These are phyloP conservation scores for Sciurus niger DNA, from an alignment of 2,113 vertebrate species.

Conservation along the genomic window DNA sequence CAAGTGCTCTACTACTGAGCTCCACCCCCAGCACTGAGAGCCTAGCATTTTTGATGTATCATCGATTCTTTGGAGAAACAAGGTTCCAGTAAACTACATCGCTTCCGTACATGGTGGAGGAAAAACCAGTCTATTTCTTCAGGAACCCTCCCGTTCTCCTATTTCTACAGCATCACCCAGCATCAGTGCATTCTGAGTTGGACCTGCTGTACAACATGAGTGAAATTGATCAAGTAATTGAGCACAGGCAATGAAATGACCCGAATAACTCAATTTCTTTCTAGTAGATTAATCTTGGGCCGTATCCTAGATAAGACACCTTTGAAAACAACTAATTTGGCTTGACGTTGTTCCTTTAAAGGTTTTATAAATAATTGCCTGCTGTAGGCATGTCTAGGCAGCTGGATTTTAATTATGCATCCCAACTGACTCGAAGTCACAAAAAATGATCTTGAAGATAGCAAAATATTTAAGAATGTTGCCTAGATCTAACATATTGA, in stretches of 20 bases:
- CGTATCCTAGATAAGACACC: slow-evolving; percentile 24
- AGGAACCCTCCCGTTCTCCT: rapidly evolving
- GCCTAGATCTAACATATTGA: background rate
- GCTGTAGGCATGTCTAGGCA: background rate
- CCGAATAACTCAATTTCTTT: slow-evolving; percentile 68
- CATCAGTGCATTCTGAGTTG: background rate
- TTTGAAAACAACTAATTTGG: slow-evolving; percentile 68
- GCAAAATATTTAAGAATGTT: background rate
- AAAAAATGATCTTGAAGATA: background rate
- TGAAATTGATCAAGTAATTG: background rate
- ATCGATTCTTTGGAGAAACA: background rate
- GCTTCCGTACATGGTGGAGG: background rate
- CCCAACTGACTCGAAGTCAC: background rate
- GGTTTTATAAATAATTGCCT: slow-evolving; percentile 38
- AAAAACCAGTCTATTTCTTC: background rate
- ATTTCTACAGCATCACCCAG: background rate
- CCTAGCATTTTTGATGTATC: background rate
- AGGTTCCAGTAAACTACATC: background rate
- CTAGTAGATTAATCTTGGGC: slow-evolving; percentile 61
- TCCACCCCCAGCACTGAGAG: background rate
- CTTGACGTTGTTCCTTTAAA: slow-evolving; percentile 60
- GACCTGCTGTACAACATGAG: background rate
- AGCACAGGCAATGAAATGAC: slow-evolving; percentile 5
- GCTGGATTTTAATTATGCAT: slow-evolving; percentile 40
- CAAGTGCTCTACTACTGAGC: background rate